phyloP scores from a whole-genome alignment of 1,140 invertebrate species.

The Diplogasteroides magnus region DNA sequence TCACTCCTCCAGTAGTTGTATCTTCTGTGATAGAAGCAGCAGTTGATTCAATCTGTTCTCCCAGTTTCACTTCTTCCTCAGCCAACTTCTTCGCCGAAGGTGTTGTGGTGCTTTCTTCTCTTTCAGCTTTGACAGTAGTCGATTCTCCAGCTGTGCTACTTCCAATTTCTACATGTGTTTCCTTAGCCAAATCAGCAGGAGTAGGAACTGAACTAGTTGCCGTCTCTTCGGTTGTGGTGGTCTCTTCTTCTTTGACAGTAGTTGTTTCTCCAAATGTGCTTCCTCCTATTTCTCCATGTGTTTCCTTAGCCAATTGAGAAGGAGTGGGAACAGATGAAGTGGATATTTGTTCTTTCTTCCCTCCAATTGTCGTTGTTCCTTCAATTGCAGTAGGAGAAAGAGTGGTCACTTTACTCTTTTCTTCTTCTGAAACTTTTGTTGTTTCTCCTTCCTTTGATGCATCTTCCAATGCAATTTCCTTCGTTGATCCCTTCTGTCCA shows the following conservation, averaged over 20 bases:
- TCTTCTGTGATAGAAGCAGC: background rate
- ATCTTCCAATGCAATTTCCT: background rate
- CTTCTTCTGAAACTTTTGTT: slow-evolving; percentile 3
- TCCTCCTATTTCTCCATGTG: background rate
- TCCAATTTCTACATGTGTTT: background rate
- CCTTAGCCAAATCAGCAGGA: background rate
- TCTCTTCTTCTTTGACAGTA: slow-evolving; percentile 6
- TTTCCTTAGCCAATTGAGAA: background rate
- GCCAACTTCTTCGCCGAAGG: background rate
- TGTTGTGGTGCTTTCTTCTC: background rate
- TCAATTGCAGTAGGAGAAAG: no score
- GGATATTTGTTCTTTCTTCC: slow-evolving; percentile 13
- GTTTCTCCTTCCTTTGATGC: slow-evolving; percentile 5
- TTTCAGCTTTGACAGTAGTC: background rate
- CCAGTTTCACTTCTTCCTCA: background rate
- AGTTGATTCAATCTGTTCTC: background rate
- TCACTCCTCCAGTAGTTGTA: background rate
- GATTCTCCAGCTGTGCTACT: background rate
- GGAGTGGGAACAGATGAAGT: background rate
- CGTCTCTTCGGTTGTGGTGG: slow-evolving; percentile 11
- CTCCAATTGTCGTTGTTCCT: no score
- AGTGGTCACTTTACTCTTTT: no score
- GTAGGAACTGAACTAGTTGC: background rate
- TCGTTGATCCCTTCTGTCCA: no score
- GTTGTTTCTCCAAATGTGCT: background rate